These are phyloP conservation scores for Parnassius orleans DNA, from an alignment of 2,888 invertebrate species.

Conservation along the genomic window DNA sequence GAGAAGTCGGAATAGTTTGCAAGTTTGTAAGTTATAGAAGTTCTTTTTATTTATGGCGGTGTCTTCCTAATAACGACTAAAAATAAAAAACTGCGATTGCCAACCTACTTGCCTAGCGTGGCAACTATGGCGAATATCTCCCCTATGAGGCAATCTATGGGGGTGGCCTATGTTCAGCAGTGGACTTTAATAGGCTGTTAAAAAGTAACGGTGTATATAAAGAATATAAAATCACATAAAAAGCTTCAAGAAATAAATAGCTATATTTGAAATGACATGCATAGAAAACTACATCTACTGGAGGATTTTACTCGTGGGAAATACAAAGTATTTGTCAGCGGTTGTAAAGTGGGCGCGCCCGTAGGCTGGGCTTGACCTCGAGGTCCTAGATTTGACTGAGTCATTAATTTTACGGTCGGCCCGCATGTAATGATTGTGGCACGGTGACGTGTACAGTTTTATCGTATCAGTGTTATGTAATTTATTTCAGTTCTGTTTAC, in stretches of 20 bases:
- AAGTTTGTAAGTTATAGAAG: no score
- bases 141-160: no score
- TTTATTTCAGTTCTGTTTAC: slow-evolving; percentile 9
- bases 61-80: no score
- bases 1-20: no score
- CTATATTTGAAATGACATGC: background rate
- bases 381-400: slow-evolving; percentile 18
- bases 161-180: no score
- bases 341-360: slow-evolving; percentile 10
- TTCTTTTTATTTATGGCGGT: no score
- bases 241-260: background rate
- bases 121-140: no score
- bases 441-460: background rate
- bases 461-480: slow-evolving; percentile 1
- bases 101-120: no score
- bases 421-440: background rate
- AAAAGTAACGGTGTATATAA: no score
- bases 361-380: slow-evolving; percentile 18
- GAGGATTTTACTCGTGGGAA: slow-evolving; percentile 11
- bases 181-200: no score
- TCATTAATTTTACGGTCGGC: slow-evolving; percentile 17
- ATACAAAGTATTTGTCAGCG: slow-evolving; percentile 5
- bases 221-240: background rate
- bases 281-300: slow-evolving; percentile 3
- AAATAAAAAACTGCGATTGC: no score